These are phyloP conservation scores for Dendrophyllia cribrosa DNA, from an alignment of 64 coral and sea anemone genomes.

Conservation along the genomic window DNA sequence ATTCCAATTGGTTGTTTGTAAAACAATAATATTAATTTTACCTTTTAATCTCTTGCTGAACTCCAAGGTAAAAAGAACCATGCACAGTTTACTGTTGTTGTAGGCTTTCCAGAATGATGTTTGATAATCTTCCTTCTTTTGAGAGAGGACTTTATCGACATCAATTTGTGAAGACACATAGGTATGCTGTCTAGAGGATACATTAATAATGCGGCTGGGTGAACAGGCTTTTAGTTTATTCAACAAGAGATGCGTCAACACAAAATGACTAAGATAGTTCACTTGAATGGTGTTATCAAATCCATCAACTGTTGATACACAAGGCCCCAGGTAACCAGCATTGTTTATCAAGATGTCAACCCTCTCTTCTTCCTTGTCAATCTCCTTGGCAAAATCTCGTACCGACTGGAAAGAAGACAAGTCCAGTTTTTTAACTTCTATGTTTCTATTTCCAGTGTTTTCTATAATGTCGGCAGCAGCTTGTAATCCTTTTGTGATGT, in stretches of 20 bases:
- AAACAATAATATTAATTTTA: too few species aligned
- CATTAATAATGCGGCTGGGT: constrained; percentile 85
- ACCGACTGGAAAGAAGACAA: constrained; percentile 61
- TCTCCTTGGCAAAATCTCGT: constrained; percentile 63
- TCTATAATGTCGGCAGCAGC: constrained; percentile 72
- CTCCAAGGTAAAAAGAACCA: constrained; percentile 79
- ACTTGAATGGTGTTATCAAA: constrained; percentile 72
- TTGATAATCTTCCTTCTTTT: constrained; percentile 62
- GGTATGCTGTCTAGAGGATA: constrained; percentile 63
- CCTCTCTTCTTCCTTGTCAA: constrained; percentile 46
- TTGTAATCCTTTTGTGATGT: constrained; percentile 62
- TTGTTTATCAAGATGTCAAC: constrained; percentile 73
- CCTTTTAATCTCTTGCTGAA: constrained; percentile 70
- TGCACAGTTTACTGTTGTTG: constrained; percentile 73
- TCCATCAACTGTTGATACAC: constrained; percentile 39
- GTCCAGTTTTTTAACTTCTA: constrained; percentile 63
- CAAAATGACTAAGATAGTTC: constrained; percentile 90
- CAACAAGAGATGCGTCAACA: constrained; percentile 72
- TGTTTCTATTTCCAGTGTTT: constrained; percentile 66
- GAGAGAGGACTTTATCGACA: constrained; percentile 73
- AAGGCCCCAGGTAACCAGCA: constrained; percentile 62
- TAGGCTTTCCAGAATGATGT: constrained; percentile 9
- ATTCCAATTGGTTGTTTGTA: too few species aligned
- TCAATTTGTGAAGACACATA: constrained; percentile 39
- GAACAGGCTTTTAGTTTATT: constrained; percentile 73